These are phyloP conservation scores for Formica exsecta DNA, from an alignment of 1,140 invertebrate species.

Conservation along the genomic window DNA sequence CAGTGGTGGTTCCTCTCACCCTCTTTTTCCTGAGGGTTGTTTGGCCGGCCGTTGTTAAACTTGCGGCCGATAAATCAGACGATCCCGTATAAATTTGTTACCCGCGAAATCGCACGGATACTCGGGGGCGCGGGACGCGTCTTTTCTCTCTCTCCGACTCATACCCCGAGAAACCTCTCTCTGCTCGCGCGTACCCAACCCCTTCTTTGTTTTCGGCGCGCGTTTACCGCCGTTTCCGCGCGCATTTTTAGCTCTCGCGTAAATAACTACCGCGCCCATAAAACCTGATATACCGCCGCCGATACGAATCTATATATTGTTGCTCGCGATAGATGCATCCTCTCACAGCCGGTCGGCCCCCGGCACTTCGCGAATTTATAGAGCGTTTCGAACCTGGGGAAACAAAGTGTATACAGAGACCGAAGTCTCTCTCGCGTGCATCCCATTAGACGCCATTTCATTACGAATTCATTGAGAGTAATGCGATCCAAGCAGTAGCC, in stretches of 20 bases:
- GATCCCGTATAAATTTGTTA: conserved; percentile 84
- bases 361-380: conserved; percentile 73
- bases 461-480: not conserved
- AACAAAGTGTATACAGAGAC: conserved; percentile 39
- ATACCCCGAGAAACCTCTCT: not conserved
- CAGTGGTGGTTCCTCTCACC: conserved; percentile 41
- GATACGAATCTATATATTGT: conserved; percentile 82
- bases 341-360: conserved; percentile 60
- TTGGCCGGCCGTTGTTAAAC: conserved; percentile 82
- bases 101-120: conserved; percentile 79
- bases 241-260: conserved; percentile 82
- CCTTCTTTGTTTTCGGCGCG: conserved; percentile 67
- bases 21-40: conserved; percentile 70
- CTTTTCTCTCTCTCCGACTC: conserved; percentile 10
- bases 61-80: conserved; percentile 82
- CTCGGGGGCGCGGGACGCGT: conserved; percentile 50
- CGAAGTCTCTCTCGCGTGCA: conserved; percentile 40
- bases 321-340: conserved; percentile 73
- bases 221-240: conserved; percentile 81
- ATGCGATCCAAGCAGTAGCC: not conserved
- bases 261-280: conserved; percentile 82
- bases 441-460: conserved; percentile 49
- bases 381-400: conserved; percentile 37
- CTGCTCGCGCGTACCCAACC: conserved; percentile 12
- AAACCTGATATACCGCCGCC: conserved; percentile 82